These are phyloP conservation scores for Rhizoglyphus robini DNA, from an alignment of 1,140 invertebrate genomes.

Conservation along the genomic window DNA sequence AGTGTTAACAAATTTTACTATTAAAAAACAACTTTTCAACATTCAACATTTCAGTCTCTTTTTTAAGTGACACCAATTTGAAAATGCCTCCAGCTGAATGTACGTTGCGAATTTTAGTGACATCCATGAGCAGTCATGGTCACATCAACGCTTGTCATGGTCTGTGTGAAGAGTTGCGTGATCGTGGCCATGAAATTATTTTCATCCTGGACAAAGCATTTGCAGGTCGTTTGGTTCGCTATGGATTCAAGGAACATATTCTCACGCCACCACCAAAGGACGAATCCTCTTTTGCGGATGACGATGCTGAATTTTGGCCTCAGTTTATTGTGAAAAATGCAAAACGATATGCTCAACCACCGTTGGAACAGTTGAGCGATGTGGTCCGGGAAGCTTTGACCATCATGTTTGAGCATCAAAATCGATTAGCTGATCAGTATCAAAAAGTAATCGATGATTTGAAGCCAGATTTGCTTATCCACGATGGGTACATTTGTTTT, in stretches of 20 bases:
- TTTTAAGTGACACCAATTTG: too few relatives aligned
- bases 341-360: neutral
- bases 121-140: neutral
- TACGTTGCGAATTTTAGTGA: slow-evolving; percentile 2
- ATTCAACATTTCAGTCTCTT: too few relatives aligned
- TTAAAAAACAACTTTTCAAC: too few relatives aligned
- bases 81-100: too few relatives aligned
- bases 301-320: neutral
- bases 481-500: slow-evolving; percentile 17
- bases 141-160: slow-evolving; percentile 19
- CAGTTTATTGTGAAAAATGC: neutral
- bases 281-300: neutral
- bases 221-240: neutral
- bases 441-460: neutral
- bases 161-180: neutral
- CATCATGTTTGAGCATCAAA: neutral
- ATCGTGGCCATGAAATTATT: slow-evolving; percentile 20
- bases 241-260: neutral
- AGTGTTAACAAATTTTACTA: too few relatives aligned
- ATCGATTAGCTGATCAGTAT: neutral
- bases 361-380: neutral
- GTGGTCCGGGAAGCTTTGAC: neutral
- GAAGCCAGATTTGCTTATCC: slow-evolving; percentile 16
- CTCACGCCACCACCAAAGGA: neutral
- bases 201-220: slow-evolving; percentile 11